Conservation (phyloP, 2,888 invertebrate genomes). For the Serrognathus titanus region DNA sequence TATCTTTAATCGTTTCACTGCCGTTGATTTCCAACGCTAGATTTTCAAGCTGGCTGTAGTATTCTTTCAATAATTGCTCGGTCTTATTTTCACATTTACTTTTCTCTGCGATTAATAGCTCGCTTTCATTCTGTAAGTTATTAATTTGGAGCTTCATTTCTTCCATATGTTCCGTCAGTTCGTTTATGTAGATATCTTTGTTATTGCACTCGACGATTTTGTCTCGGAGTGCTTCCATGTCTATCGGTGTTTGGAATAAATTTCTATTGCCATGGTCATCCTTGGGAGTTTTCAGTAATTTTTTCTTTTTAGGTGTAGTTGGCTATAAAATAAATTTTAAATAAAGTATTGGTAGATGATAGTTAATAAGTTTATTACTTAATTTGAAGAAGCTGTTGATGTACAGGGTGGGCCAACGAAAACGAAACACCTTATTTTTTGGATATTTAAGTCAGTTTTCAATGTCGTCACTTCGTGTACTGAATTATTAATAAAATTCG, state of each 20-base stretch:
- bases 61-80: slow-evolving; percentile 46
- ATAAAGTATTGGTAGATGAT: not conserved
- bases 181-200: slow-evolving; percentile 53
- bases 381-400: no score
- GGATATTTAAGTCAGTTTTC: no score
- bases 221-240: slow-evolving; percentile 49
- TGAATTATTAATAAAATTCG: no score
- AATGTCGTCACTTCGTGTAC: no score
- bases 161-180: slow-evolving; percentile 52
- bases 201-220: slow-evolving; percentile 54
- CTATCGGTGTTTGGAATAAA: slow-evolving; percentile 4
- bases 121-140: slow-evolving; percentile 46
- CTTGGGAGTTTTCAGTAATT: slow-evolving; percentile 20
- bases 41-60: slow-evolving; percentile 44
- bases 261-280: not conserved
- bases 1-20: slow-evolving; percentile 18
- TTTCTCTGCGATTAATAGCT: slow-evolving; percentile 44
- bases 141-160: slow-evolving; percentile 50
- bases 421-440: no score
- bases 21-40: slow-evolving; percentile 42
- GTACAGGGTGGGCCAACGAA: no score
- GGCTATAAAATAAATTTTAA: slow-evolving; percentile 2
- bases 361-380: no score
- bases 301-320: slow-evolving; percentile 34
- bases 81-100: slow-evolving; percentile 46